These are phyloP conservation scores for Stegana nigrithorax DNA, from an alignment of 2,888 invertebrate species.

Conservation along the genomic window DNA sequence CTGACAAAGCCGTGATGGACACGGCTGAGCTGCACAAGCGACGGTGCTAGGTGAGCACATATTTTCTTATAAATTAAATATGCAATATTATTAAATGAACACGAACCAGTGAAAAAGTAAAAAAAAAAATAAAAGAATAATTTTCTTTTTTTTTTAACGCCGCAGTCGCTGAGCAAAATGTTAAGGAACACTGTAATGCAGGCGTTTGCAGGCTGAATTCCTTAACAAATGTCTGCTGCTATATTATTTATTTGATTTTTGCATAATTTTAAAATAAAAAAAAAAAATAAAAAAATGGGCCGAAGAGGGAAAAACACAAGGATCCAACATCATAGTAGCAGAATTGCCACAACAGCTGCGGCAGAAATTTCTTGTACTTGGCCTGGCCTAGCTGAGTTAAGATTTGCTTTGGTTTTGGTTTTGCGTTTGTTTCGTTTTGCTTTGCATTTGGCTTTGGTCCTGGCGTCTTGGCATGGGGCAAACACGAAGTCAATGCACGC, in stretches of 20 bases:
- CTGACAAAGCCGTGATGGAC: no score
- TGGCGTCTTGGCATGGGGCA: constrained; percentile 9
- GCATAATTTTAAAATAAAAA: constrained; percentile 27
- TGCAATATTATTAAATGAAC: constrained; percentile 19
- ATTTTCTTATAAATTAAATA: constrained; percentile 29
- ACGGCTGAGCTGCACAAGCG: no score
- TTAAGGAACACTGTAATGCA: not conserved
- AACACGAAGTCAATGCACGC: constrained; percentile 42
- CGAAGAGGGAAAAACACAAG: not conserved
- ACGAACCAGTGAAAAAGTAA: not conserved
- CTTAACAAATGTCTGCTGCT: not conserved
- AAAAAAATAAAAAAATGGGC: not conserved
- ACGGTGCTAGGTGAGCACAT: constrained; percentile 2
- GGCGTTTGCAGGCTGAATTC: not conserved
- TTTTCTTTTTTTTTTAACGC: no score
- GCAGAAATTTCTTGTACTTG: no score
- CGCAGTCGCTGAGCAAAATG: not conserved
- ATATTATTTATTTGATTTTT: constrained; percentile 22
- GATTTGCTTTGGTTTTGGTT: no score
- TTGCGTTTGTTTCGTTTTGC: no score
- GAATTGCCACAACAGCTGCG: not conserved
- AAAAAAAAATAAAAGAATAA: no score
- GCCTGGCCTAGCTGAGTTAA: no score
- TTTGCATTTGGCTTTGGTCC: no score
- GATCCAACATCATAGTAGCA: not conserved